Percentiles rank a stretch among this genome's conserved stretches.
These are phyloP conservation scores for Coilia nasus DNA, from an alignment of 2,797 vertebrate species.

Conservation along the genomic window DNA sequence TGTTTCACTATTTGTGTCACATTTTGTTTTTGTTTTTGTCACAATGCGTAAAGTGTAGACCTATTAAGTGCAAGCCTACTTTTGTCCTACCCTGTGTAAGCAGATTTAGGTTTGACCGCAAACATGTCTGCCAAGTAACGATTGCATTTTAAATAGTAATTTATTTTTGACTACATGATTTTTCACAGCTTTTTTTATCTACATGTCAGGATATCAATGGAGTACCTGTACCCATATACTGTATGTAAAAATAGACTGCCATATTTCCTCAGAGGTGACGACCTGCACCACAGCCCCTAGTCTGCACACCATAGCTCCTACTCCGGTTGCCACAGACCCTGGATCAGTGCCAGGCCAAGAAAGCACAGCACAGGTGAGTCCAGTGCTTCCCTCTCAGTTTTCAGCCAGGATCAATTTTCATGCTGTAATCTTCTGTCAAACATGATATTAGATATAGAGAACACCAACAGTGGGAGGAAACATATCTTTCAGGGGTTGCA, in stretches of 20 bases:
- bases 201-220: not conserved
- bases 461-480: not conserved
- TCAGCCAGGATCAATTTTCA: not conserved
- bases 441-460: not conserved
- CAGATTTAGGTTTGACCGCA: not conserved
- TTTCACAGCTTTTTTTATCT: not conserved
- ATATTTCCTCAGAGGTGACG: not conserved
- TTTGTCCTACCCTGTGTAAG: not conserved
- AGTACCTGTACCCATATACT: not conserved
- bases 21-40: too few species aligned
- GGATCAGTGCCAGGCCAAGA: not conserved
- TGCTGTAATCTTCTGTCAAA: not conserved
- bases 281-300: conserved; percentile 8
- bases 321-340: conserved; percentile 2
- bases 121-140: not conserved
- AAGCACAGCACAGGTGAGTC: not conserved
- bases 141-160: not conserved
- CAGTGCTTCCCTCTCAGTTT: not conserved
- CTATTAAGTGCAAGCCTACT: too few species aligned
- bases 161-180: not conserved
- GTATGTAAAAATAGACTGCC: not conserved
- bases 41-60: too few species aligned
- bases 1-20: too few species aligned
- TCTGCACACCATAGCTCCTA: conserved; percentile 59
- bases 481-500: not conserved